Base-by-base conservation (phyloP, 2,797 vertebrate genomes). In the Notolepis coatsorum region DNA sequence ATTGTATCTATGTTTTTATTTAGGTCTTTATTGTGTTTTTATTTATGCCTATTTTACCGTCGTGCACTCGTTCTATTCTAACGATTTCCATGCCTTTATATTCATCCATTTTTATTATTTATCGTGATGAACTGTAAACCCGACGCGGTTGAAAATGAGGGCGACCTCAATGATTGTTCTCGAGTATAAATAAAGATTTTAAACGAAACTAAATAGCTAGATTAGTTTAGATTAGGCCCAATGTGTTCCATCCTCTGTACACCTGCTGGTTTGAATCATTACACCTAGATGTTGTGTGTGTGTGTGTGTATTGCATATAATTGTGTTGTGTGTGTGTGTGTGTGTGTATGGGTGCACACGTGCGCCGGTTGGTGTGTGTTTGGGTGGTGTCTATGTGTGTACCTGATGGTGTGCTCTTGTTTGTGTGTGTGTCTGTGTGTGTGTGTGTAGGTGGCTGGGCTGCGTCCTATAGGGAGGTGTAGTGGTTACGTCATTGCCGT, bases 201-300 rank as follows among this genome's bases (percentile, higher is more conserved):
- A n/a, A n/a, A n/a, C n/a, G n/a, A n/a, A n/a, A n/a, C n/a, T n/a
- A n/a, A n/a, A n/a, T n/a, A n/a, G n/a, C n/a, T n/a, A n/a, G n/a
- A n/a, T n/a, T n/a, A 56, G 23, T 30, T 8, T 30, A 45, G 65
- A 67, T 76, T 71, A 80, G 62, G 61, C 47, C 54, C 43, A 47
- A 68, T 33, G 28, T 57, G 21, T 43, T 55, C 27, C 35, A 62
- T 73, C 75, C 47, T 61, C 54, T 52, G 70, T 71, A 74, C 80
- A 82, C 76, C 78, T 80, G 84, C 61, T 79, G 81, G 65, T 65
- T 57, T 47, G 65, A 66, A 73, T 88, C 67, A 79, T 76, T 69
- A 42, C 21, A n/a, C 64, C 57, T 25, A 30, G n/a, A 2, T 7
- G n/a, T 31, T 10, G 10, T 51, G 37, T 63, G 74, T 75, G 65